Conservation (phyloP, 2,888 invertebrate genomes). For the Apodemia mormo region DNA sequence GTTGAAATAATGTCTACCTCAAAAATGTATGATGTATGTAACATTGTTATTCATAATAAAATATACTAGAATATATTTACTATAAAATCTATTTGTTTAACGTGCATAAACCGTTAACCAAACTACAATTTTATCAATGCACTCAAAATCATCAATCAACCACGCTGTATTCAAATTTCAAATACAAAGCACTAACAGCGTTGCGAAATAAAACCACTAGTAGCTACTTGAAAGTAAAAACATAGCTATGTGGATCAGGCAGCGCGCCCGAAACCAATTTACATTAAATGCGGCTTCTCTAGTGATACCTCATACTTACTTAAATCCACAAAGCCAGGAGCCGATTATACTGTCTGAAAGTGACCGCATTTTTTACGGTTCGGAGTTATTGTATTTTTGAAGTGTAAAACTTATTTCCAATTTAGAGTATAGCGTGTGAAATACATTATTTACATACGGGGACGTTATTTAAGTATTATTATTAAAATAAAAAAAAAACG, state of each 20-base stretch:
- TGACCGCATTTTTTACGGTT: constrained; percentile 29
- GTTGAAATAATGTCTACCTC: background rate
- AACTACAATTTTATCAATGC: constrained; percentile 33
- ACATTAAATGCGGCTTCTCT: constrained; percentile 75
- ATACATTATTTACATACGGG: background rate
- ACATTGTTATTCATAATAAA: background rate
- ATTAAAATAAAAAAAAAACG: no score
- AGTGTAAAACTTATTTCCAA: background rate
- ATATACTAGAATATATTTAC: background rate
- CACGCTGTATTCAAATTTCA: constrained; percentile 19
- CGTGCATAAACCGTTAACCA: background rate
- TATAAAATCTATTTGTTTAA: constrained; percentile 1
- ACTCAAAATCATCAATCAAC: constrained; percentile 52
- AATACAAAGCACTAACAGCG: constrained; percentile 17
- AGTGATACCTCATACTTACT: constrained; percentile 66
- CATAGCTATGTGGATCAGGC: constrained; percentile 60
- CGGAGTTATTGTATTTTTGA: constrained; percentile 10
- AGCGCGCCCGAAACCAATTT: constrained; percentile 67
- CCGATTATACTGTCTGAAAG: constrained; percentile 45
- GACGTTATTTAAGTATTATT: background rate
- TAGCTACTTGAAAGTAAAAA: constrained; percentile 68
- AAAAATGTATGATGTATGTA: background rate
- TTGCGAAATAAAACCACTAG: constrained; percentile 63
- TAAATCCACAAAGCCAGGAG: constrained; percentile 43
- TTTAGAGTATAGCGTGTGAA: background rate